These are phyloP conservation scores for Barbus barbus DNA, from an alignment of 2,113 vertebrate species.

Conservation along the genomic window DNA sequence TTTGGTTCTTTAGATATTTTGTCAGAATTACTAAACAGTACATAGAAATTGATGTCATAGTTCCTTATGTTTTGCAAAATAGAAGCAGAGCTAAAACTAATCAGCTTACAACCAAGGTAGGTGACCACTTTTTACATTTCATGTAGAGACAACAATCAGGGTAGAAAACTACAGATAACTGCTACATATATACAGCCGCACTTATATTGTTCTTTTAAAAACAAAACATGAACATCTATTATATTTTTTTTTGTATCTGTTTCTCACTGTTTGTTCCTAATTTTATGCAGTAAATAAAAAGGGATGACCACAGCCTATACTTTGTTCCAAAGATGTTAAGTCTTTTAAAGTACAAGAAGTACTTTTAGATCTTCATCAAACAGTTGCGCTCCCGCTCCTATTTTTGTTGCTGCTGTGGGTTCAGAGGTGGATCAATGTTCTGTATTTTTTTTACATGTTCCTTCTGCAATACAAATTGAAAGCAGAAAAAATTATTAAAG, in stretches of 20 bases:
- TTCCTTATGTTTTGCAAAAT: background rate
- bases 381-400: background rate
- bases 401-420: slow-evolving; percentile 1
- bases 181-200: slow-evolving; percentile 13
- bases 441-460: background rate
- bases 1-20: background rate
- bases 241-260: background rate
- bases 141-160: background rate
- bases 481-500: background rate
- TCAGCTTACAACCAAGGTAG: background rate
- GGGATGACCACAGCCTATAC: background rate
- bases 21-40: background rate
- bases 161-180: slow-evolving; percentile 20
- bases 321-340: background rate
- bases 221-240: background rate
- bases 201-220: slow-evolving; percentile 18
- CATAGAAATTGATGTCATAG: background rate
- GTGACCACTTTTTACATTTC: background rate
- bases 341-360: slow-evolving; percentile 8
- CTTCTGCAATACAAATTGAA: background rate
- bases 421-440: background rate
- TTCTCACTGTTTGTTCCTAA: background rate
- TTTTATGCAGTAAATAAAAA: background rate
- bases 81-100: slow-evolving; percentile 22
- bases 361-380: background rate